Evolutionary conservation across 2,888 invertebrate species (phyloP), one percentile per base, ranked within the genome.

Genomic region (Blastobasis lacticolella): DNA sequence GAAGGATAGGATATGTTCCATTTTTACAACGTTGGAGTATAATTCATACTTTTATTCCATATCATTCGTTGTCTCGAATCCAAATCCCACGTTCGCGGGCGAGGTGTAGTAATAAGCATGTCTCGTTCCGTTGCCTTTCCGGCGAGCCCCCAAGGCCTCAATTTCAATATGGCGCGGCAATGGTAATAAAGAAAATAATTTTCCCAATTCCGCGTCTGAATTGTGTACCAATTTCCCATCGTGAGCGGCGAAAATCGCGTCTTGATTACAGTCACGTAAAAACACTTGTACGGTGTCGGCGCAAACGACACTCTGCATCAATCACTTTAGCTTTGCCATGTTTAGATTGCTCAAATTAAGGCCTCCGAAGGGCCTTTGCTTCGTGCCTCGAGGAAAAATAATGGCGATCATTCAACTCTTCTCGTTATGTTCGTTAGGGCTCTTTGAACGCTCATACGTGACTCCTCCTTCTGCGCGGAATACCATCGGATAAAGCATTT

Each of bases 211-310:
- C 43, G 9, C 37, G 49, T 38, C 54, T 52, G 53, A 51, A 49
- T 73, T 68, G 69, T 69, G 64, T 59, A 63, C 67, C 71, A 74
- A 75, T 76, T 75, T 73, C 71, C 75, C 62, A 59, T 64, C 63
- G 64, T 68, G 68, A 67, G 65, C 63, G 65, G 62, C 54, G 58
- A 61, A 64, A 66, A 73, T 71, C 51, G 62, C 62, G 63, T 64
- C 63, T 69, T 73, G 74, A 78, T 75, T 75, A 73, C 66, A 75
- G 78, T 77, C 75, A 79, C 80, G 80, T 79, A 80, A 73, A 68
- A 81, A 79, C 78, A 81, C 80, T 81, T 80, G 79, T 81, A 78
- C 78, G 53, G 38, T 65, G 69, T 62, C 64, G 53, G 60, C 61
- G 62, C 62, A 64, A 67, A 67, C 68, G 75, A 69, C 65, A 62